Evolutionary conservation across 2,113 vertebrate species (phyloP).

Genomic region (Hippocampus barbouri): DNA sequence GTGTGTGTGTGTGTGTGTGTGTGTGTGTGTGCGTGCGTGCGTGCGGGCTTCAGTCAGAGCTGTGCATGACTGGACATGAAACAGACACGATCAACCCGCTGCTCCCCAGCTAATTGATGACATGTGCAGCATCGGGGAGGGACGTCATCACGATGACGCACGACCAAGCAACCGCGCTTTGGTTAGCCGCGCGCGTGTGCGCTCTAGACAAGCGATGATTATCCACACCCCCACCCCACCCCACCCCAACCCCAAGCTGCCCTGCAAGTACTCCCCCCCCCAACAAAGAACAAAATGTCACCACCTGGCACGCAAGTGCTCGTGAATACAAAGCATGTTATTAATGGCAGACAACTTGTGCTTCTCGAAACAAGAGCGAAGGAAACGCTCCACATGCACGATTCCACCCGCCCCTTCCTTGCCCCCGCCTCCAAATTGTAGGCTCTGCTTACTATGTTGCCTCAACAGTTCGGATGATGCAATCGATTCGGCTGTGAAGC

Average conservation of each 20-base stretch:
- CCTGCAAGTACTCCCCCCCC: too few species aligned
- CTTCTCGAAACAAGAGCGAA: too few species aligned
- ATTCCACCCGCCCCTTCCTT: too few species aligned
- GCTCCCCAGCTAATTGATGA: neutral
- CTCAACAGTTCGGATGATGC: too few species aligned
- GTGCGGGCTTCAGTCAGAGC: conserved; percentile 4
- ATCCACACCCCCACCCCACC: conserved; percentile 14
- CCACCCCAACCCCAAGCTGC: too few species aligned
- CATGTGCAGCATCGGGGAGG: neutral
- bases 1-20: neutral
- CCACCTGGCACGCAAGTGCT: conserved; percentile 9
- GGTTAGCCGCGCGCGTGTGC: neutral
- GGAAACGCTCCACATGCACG: too few species aligned
- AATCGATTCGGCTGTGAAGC: too few species aligned
- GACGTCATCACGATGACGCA: neutral
- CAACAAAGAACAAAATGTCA: conserved; percentile 16
- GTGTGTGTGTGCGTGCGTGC: neutral
- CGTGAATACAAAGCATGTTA: conserved; percentile 52
- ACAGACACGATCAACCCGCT: neutral
- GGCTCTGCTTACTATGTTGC: too few species aligned
- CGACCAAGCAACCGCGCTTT: neutral
- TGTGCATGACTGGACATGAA: conserved; percentile 21
- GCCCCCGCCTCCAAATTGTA: too few species aligned
- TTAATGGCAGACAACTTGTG: conserved; percentile 27
- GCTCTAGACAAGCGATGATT: conserved; percentile 30